These are phyloP conservation scores for Tenualosa thibaudeaui DNA, from an alignment of 2,797 vertebrate genomes.

Conservation along the genomic window DNA sequence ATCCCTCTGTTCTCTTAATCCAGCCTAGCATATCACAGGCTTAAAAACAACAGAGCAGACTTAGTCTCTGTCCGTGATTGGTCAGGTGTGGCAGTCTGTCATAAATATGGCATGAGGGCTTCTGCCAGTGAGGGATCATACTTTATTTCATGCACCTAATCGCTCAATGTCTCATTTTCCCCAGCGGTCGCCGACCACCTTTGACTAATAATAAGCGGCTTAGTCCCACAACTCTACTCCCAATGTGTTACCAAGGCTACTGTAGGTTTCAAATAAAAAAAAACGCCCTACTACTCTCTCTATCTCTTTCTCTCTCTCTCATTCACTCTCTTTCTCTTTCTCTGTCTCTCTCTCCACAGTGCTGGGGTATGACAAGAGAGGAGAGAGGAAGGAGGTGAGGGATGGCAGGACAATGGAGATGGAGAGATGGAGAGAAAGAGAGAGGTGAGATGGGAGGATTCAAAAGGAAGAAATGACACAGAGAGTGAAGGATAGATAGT, in stretches of 20 bases:
- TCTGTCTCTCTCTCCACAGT: not conserved
- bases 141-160: constrained; percentile 11
- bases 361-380: not conserved
- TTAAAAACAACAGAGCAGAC: not conserved
- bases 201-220: constrained; percentile 16
- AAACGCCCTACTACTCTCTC: not conserved
- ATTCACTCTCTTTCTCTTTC: not conserved
- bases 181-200: not conserved
- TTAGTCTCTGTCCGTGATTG: not conserved
- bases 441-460: not conserved
- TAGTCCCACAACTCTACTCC: not conserved
- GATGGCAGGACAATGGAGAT: not conserved
- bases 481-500: too few relatives aligned
- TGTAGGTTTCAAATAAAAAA: not conserved
- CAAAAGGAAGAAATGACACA: not conserved
- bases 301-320: not conserved
- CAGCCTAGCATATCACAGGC: not conserved
- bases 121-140: not conserved
- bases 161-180: constrained; percentile 15
- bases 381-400: not conserved
- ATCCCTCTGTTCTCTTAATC: not conserved
- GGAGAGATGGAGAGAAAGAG: not conserved
- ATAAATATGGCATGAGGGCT: not conserved
- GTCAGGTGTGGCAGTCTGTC: not conserved
- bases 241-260: not conserved